phyloP scores from a whole-genome alignment of 2,113 vertebrate genomes.

The Lates calcarifer region DNA sequence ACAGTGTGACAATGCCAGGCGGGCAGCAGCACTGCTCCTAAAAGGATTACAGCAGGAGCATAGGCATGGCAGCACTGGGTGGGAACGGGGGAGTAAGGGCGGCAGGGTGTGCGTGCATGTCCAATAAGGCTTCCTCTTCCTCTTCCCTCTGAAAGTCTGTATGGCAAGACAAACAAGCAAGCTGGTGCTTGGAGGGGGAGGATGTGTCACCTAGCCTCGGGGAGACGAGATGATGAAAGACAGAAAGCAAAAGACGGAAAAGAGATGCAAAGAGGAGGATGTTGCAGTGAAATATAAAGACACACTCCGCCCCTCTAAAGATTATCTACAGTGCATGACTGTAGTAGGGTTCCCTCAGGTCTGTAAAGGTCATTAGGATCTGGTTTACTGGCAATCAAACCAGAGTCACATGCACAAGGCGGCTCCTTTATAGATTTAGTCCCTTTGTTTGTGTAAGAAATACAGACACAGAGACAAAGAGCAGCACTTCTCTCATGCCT shows the following conservation, averaged over 20 bases:
- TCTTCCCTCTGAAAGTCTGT: slow-evolving; percentile 34
- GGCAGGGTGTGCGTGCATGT: slow-evolving; percentile 62
- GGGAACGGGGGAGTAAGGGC: slow-evolving; percentile 42
- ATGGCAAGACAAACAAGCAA: slow-evolving; percentile 54
- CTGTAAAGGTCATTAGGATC: slow-evolving; percentile 22
- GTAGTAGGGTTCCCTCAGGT: neutral
- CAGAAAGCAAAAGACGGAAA: slow-evolving; percentile 5
- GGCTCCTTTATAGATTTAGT: slow-evolving; percentile 28
- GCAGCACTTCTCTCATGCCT: slow-evolving; percentile 25
- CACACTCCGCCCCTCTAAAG: slow-evolving; percentile 15
- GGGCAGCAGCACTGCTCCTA: slow-evolving; percentile 66
- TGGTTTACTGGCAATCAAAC: slow-evolving; percentile 12
- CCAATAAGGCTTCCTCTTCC: slow-evolving; percentile 56
- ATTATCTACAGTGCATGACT: slow-evolving; percentile 20
- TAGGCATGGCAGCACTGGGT: slow-evolving; percentile 60
- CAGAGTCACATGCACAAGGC: neutral
- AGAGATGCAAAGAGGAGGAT: slow-evolving; percentile 35
- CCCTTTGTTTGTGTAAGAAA: slow-evolving; percentile 35
- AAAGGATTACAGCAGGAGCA: slow-evolving; percentile 82
- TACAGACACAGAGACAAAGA: slow-evolving; percentile 38
- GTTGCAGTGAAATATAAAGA: slow-evolving; percentile 17
- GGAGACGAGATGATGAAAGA: slow-evolving; percentile 57
- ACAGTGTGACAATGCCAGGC: slow-evolving; percentile 75
- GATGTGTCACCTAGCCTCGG: slow-evolving; percentile 61
- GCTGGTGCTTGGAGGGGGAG: slow-evolving; percentile 48